Conservation (phyloP, 1,140 invertebrate species). For the Prorops nasuta region DNA sequence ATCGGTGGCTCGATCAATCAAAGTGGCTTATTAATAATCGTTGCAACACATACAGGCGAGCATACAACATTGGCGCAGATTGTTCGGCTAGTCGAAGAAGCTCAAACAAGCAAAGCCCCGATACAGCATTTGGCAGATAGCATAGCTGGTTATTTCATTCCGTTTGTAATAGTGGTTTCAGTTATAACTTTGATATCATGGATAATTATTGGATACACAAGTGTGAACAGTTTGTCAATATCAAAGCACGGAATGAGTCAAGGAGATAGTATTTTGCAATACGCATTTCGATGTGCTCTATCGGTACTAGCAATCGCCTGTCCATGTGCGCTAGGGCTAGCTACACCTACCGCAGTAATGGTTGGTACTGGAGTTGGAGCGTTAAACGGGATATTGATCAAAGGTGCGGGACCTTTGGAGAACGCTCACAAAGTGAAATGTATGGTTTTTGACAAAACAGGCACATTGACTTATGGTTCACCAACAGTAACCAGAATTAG, state of each 20-base stretch:
- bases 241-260: slow-evolving; percentile 54
- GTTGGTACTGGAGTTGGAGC: slow-evolving; percentile 97
- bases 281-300: slow-evolving; percentile 92
- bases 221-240: slow-evolving; percentile 65
- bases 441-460: slow-evolving; percentile 98
- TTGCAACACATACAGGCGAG: slow-evolving; percentile 94
- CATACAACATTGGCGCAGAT: slow-evolving; percentile 96
- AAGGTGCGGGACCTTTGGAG: slow-evolving; percentile 95
- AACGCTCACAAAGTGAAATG: slow-evolving; percentile 94
- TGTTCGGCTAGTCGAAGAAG: slow-evolving; percentile 94
- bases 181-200: slow-evolving; percentile 83
- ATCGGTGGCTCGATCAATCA: slow-evolving; percentile 98
- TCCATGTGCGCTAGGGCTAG: slow-evolving; percentile 95
- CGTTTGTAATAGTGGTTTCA: slow-evolving; percentile 85
- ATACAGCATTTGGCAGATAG: slow-evolving; percentile 97
- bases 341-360: slow-evolving; percentile 98
- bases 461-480: slow-evolving; percentile 91
- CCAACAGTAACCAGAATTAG: slow-evolving; percentile 77
- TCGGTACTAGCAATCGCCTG: slow-evolving; percentile 98
- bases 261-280: slow-evolving; percentile 78
- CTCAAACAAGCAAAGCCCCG: slow-evolving; percentile 96
- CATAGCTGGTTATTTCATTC: slow-evolving; percentile 97
- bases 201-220: slow-evolving; percentile 81
- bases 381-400: slow-evolving; percentile 93
- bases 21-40: slow-evolving; percentile 84